Base-by-base conservation (phyloP, 1,140 invertebrate species). In the Mesaphorura yosii region DNA sequence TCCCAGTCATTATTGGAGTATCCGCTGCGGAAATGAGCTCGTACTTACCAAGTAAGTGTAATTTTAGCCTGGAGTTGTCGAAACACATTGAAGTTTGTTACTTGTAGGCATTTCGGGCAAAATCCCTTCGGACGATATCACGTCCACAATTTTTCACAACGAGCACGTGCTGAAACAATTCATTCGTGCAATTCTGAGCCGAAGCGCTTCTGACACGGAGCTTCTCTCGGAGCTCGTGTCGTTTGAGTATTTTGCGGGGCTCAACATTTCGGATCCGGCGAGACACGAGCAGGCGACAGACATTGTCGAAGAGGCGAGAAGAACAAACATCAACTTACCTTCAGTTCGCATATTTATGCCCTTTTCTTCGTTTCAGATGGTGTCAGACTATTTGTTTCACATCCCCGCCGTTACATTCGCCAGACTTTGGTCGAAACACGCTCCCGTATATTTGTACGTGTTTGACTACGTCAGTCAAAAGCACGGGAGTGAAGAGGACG, bases 211-310 rank as follows among this genome's bases (percentile, higher is more conserved):
- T 17, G 38, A 50, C 23, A 17, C 42, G 0, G 55, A 57, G 14
- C 23, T 51, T 5, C 19, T 51, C 22, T 10, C 59, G 1, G 47
- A 54, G 27, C 27, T 60, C 12, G 39, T 49, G 4, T 3, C 55
- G n/a, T 60, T 60, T 49, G 59, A 60, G 26, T 60, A 60, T 47
- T 57, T 60, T 40, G 45, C 55, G 7, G 59, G 55, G 27, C 34
- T 60, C 14, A 55, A 57, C 48, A 46, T 53, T 0, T 53, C 51
- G 1, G 39, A 57, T 34, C 31, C 31, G 10, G 22, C 6, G 27
- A 28, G 59, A 42, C 45, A 38, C 17, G 55, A 55, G 12, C 59
- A 60, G 42, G 59, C 55, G 19, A 39, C 40, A 7, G 59, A 60
- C 27, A 22, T 55, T 4, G 4, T 60, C 0, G 59, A 57, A 45